These are phyloP conservation scores for Globodera ellingtonae DNA, from an alignment of 1,140 invertebrate genomes.

Conservation along the genomic window DNA sequence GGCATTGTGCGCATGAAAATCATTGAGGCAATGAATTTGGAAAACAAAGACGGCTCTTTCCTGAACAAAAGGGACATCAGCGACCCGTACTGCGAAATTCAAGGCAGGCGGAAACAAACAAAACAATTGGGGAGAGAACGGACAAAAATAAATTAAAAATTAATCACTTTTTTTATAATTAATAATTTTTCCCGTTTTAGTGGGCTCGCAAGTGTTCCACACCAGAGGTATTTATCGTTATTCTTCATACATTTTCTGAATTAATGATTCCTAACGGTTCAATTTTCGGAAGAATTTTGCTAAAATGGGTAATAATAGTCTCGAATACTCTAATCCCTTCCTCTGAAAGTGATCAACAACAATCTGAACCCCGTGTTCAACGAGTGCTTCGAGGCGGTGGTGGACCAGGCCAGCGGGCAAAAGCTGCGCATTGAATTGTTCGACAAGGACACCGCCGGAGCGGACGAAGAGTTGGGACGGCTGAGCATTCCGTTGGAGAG, in stretches of 20 bases:
- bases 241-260: too few species aligned
- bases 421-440: slow-evolving; percentile 62
- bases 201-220: slow-evolving; percentile 33
- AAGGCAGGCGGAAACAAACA: slow-evolving; percentile 39
- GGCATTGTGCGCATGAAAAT: slow-evolving; percentile 63
- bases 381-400: slow-evolving; percentile 65
- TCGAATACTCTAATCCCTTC: slow-evolving; percentile 14
- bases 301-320: too few species aligned
- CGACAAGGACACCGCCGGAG: slow-evolving; percentile 58
- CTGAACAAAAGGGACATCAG: slow-evolving; percentile 57
- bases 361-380: slow-evolving; percentile 63
- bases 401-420: slow-evolving; percentile 64
- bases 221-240: slow-evolving; percentile 9
- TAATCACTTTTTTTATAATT: background rate
- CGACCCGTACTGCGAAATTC: slow-evolving; percentile 63
- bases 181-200: slow-evolving; percentile 8
- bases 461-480: slow-evolving; percentile 62
- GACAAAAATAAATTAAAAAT: background rate
- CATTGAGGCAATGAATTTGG: slow-evolving; percentile 61
- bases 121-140: background rate
- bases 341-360: slow-evolving; percentile 61
- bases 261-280: too few species aligned
- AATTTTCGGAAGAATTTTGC: too few species aligned
- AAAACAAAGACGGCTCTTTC: slow-evolving; percentile 61
- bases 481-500: slow-evolving; percentile 52